These are phyloP conservation scores for Clistopyga incitator DNA, from an alignment of 2,888 invertebrate species.

Conservation along the genomic window DNA sequence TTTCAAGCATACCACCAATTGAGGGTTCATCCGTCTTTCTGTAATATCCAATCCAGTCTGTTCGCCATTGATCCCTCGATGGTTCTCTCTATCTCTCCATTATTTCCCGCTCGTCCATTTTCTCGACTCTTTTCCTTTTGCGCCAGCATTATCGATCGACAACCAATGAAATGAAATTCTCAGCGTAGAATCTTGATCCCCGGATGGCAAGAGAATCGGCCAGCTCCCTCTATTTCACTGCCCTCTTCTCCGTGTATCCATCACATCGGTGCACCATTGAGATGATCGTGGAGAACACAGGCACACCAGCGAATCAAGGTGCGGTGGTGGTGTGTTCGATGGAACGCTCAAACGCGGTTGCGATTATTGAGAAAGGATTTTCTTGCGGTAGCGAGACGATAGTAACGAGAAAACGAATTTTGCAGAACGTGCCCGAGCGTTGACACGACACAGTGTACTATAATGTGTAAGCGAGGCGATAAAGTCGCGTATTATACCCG, in stretches of 20 bases:
- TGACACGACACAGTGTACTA: conserved; percentile 49
- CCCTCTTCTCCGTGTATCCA: conserved; percentile 5
- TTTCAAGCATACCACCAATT: neutral
- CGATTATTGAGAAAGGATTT: conserved; percentile 39
- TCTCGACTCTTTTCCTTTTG: conserved; percentile 8
- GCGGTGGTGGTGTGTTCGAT: conserved; percentile 4
- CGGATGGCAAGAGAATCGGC: neutral
- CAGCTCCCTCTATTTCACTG: neutral
- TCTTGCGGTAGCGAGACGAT: conserved; percentile 29
- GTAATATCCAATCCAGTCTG: conserved; percentile 14
- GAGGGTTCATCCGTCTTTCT: neutral
- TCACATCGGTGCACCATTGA: neutral
- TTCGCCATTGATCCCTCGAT: neutral
- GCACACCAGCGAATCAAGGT: conserved; percentile 6
- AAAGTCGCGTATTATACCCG: conserved; percentile 50
- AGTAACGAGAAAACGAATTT: conserved; percentile 22
- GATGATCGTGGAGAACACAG: conserved; percentile 29
- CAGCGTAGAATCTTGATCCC: conserved; percentile 10
- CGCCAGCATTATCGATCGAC: conserved; percentile 13
- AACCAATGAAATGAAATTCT: conserved; percentile 26
- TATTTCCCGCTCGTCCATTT: conserved; percentile 7
- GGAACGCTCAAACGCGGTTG: conserved; percentile 25
- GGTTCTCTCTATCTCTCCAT: conserved; percentile 4
- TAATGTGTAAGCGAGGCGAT: conserved; percentile 36
- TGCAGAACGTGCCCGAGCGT: conserved; percentile 4